Conservation (phyloP, 2,888 invertebrate species). For the Fragum whitleyi region DNA sequence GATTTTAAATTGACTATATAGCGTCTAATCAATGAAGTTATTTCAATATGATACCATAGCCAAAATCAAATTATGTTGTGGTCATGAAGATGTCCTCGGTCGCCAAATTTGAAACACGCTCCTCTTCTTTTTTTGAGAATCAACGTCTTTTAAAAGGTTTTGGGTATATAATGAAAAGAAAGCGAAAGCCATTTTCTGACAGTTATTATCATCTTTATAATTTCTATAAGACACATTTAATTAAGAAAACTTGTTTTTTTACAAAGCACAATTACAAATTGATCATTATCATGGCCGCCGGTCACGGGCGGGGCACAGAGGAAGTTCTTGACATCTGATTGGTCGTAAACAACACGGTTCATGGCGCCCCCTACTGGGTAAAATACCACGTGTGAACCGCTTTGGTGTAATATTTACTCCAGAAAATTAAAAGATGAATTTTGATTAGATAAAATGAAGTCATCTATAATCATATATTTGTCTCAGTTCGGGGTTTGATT, state of each 20-base stretch:
- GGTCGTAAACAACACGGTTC: conserved; percentile 57
- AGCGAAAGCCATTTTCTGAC: too few relatives aligned
- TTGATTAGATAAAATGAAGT: conserved; percentile 58
- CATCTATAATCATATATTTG: conserved; percentile 36
- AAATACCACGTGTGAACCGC: conserved; percentile 44
- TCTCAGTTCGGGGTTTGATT: conserved; percentile 10
- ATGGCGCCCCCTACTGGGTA: conserved; percentile 47
- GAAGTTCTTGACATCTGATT: conserved; percentile 49
- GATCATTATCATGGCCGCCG: conserved; percentile 13
- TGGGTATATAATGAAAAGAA: too few relatives aligned
- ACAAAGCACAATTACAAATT: conserved; percentile 5
- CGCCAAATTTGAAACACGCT: too few relatives aligned
- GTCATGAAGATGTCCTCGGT: too few relatives aligned
- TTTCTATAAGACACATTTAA: neutral
- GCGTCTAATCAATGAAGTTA: too few relatives aligned
- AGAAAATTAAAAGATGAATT: conserved; percentile 43
- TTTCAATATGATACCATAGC: too few relatives aligned
- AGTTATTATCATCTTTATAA: too few relatives aligned
- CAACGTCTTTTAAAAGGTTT: too few relatives aligned
- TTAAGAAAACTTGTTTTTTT: conserved; percentile 11
- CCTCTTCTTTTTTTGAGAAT: too few relatives aligned
- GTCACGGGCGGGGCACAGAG: conserved; percentile 27
- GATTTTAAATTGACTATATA: too few relatives aligned
- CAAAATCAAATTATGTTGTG: too few relatives aligned
- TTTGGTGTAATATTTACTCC: conserved; percentile 44